Conservation (phyloP, 2,888 invertebrate genomes). For the Actias luna region DNA sequence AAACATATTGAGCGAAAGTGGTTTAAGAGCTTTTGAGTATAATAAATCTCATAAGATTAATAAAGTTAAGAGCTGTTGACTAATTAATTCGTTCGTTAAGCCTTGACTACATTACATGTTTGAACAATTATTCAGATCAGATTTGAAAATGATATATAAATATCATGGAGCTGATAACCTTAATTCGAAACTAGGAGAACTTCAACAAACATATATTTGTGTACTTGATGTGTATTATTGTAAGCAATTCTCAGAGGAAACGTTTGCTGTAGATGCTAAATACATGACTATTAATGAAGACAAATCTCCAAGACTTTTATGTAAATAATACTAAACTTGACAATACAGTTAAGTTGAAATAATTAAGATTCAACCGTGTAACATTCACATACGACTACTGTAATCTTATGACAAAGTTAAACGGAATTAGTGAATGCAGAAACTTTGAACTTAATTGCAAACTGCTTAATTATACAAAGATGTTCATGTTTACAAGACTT, state of each 20-base stretch:
- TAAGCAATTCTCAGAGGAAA: neutral
- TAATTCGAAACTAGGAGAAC: neutral
- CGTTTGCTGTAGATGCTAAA: neutral
- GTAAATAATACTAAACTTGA: neutral
- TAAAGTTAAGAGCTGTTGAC: neutral
- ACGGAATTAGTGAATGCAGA: constrained; percentile 4
- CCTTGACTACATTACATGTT: neutral
- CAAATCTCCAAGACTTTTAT: neutral
- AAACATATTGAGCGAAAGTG: too few species aligned
- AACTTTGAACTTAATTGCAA: constrained; percentile 1
- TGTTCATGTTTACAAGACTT: neutral
- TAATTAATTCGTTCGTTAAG: neutral
- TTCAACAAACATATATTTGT: neutral
- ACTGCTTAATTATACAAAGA: neutral
- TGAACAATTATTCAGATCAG: neutral
- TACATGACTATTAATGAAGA: neutral
- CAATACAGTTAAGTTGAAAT: neutral
- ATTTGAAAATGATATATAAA: neutral
- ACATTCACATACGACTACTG: neutral
- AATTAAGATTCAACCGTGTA: constrained; percentile 5
- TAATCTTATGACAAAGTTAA: neutral
- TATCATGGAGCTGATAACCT: neutral
- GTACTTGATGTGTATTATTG: neutral
- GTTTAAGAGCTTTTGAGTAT: neutral
- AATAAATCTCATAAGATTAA: neutral